Percentiles rank a stretch among this genome's conserved stretches.
These are phyloP conservation scores for Ischnura elegans DNA, from an alignment of 2,888 invertebrate genomes.

Conservation along the genomic window DNA sequence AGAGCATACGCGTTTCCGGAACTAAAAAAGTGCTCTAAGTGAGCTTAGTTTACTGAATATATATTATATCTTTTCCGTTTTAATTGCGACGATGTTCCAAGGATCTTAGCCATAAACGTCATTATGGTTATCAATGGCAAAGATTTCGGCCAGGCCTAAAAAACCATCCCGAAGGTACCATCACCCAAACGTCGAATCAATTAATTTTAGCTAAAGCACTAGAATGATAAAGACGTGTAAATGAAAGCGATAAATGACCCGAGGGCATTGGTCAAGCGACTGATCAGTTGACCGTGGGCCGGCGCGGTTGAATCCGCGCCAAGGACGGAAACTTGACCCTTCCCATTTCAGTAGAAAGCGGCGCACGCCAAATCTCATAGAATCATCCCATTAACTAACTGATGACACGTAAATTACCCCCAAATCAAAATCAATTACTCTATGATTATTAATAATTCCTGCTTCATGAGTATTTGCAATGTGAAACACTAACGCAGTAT, in stretches of 20 bases:
- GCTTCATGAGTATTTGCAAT: no score
- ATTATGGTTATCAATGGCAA: background rate
- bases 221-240: background rate
- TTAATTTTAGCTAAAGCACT: background rate
- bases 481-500: no score
- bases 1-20: background rate
- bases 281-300: background rate
- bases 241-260: background rate
- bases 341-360: background rate
- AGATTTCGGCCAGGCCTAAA: background rate
- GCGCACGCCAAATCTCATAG: background rate
- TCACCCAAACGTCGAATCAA: background rate
- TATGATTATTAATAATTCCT: no score
- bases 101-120: background rate
- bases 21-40: background rate
- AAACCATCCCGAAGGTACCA: background rate
- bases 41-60: background rate
- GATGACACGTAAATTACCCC: background rate
- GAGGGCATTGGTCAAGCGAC: background rate
- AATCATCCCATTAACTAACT: background rate
- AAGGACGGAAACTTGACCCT: background rate
- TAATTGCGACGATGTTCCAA: background rate
- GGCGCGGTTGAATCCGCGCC: background rate
- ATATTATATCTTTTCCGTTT: background rate
- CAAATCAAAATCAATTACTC: background rate